Conservation (phyloP, 2,888 invertebrate species). For the Hydriomena furcata region DNA sequence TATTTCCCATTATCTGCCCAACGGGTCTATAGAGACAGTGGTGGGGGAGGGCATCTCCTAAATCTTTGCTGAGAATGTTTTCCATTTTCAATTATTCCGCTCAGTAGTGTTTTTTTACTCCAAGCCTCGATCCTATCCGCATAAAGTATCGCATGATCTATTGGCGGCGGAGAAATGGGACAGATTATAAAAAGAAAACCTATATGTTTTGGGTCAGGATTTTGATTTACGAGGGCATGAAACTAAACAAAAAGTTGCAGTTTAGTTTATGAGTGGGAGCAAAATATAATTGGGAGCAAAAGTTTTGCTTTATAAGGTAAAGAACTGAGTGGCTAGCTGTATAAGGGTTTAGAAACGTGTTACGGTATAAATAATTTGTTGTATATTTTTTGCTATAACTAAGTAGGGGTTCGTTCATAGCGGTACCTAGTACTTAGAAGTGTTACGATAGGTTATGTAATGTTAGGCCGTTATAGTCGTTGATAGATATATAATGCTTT, state of each 20-base stretch:
- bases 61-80: neutral
- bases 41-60: too few relatives aligned
- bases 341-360: too few relatives aligned
- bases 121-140: slow-evolving; percentile 31
- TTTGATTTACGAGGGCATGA: slow-evolving; percentile 31
- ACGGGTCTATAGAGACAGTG: too few relatives aligned
- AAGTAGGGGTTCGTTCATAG: too few relatives aligned
- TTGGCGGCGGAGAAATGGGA: slow-evolving; percentile 33
- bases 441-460: too few relatives aligned
- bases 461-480: too few relatives aligned
- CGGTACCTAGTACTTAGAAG: too few relatives aligned
- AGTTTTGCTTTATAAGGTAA: neutral
- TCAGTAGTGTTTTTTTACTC: slow-evolving; percentile 34
- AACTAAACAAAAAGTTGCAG: slow-evolving; percentile 32
- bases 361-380: too few relatives aligned
- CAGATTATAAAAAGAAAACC: slow-evolving; percentile 38
- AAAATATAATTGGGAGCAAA: slow-evolving; percentile 7
- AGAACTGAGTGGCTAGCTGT: slow-evolving; percentile 1
- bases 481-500: too few relatives aligned
- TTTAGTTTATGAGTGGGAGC: slow-evolving; percentile 19
- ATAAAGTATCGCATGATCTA: slow-evolving; percentile 39
- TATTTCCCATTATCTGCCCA: too few relatives aligned
- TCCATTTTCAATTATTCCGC: slow-evolving; percentile 6
- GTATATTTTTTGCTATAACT: too few relatives aligned
- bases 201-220: slow-evolving; percentile 28